Evolutionary conservation across 2,888 invertebrate genomes (phyloP), one percentile per base, ranked within the genome.

Genomic region (Nemurella pictetii): DNA sequence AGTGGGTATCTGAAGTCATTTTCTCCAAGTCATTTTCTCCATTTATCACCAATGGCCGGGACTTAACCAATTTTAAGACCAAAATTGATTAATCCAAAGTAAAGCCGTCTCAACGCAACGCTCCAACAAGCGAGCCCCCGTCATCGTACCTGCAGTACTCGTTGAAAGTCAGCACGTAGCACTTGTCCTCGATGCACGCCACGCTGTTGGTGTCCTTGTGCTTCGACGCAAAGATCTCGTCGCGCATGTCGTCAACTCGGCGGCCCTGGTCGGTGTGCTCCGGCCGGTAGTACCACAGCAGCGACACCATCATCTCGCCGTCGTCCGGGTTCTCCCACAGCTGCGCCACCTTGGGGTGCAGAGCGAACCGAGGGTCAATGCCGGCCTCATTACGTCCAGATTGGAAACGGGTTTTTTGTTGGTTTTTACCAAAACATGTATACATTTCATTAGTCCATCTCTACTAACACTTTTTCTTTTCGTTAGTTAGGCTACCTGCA

Each of bases 261-360:
- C 96, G 93, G 29, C 98, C 98, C 89, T 94, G 95, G 89, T 98
- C 98, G 25, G 98, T 98, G 91, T 99, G 98, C 91, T 99, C 99
- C 0, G 98, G 98, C 88, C 98, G 94, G 91, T 99, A 99, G 92
- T 98, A 99, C 99, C 99, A 99, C 87, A 98, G 92, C 86, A 99
- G 92, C 2, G 97, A 97, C 92, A 98, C 96, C 97, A 98, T 98
- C 97, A 98, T 98, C 91, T 98, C 98, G 97, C 98, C 97, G 90
- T 97, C 96, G 84, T 96, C 96, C 1, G 97, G 96, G 92, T 97
- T 97, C 91, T 98, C 97, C 98, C 98, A 99, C 36, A 99, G 93
- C 85, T 96, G 95, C 84, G 97, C 96, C 87, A 99, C 96, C 91
- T 98, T 96, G 55, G 20, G n/a, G n/a, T n/a, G n/a, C n/a, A n/a